Conservation (phyloP, 37 sponge, comb jelly and placozoan genomes). For the Crambe crambe region DNA sequence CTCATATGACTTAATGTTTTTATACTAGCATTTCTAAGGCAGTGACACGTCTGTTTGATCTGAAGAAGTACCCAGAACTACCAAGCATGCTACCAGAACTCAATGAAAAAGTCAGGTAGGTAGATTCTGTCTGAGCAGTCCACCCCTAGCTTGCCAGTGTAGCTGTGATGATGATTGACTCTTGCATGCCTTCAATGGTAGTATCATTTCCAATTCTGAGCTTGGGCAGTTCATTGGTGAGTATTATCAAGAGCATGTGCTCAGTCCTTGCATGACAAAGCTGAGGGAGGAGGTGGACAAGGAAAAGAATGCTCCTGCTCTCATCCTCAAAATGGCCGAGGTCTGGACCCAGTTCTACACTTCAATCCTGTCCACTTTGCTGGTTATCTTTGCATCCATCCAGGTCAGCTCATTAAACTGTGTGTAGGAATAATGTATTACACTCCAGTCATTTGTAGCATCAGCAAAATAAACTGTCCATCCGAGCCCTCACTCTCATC, state of each 20-base stretch:
- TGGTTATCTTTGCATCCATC: constrained; percentile 72
- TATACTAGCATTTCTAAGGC: constrained; percentile 49
- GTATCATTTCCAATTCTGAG: constrained; percentile 63
- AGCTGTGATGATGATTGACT: no score
- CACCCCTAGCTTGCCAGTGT: not conserved
- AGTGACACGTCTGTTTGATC: constrained; percentile 60
- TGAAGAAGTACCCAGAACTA: constrained; percentile 46
- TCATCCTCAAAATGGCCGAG: constrained; percentile 66
- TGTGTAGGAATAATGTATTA: not conserved
- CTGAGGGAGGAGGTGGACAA: constrained; percentile 55
- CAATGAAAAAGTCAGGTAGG: constrained; percentile 50
- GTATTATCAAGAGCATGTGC: constrained; percentile 64
- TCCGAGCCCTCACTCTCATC: constrained; percentile 65
- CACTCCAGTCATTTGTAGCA: not conserved
- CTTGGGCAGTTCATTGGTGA: constrained; percentile 72
- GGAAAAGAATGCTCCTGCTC: constrained; percentile 38
- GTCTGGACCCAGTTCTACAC: constrained; percentile 84
- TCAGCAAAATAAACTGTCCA: constrained; percentile 43
- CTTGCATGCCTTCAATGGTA: no score
- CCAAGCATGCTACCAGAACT: constrained; percentile 40
- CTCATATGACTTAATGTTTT: no score
- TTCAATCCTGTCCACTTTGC: constrained; percentile 75
- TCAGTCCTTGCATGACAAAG: constrained; percentile 68
- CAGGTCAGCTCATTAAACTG: constrained; percentile 31
- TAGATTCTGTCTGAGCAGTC: not conserved